A percentile compares a stretch with the other conserved stretches of the same genome.
Evolutionary conservation across 2,888 invertebrate species (phyloP).

Genomic region (Cosmorhoe ocellata): DNA sequence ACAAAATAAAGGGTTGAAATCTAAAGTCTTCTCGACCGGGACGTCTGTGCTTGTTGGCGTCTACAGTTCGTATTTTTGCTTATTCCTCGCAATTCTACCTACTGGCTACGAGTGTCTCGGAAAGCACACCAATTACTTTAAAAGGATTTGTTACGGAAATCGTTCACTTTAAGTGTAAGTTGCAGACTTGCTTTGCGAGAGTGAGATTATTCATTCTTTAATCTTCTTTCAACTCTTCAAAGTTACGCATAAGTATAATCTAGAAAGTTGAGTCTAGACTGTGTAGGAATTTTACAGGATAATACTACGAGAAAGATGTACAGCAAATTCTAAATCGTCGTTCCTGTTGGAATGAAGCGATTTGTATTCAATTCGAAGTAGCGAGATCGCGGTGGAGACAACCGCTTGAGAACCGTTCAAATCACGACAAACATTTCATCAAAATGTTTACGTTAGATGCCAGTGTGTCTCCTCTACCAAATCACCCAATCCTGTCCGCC

Average conservation of each 20-base stretch:
- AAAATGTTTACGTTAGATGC: constrained; percentile 50
- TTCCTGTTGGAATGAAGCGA: neutral
- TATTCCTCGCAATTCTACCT: constrained; percentile 37
- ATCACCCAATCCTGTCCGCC: constrained; percentile 45
- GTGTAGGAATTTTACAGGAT: neutral
- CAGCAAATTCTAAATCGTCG: neutral
- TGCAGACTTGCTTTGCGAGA: constrained; percentile 15
- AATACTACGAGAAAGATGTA: neutral
- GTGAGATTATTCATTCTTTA: constrained; percentile 20
- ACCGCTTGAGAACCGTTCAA: constrained; percentile 32
- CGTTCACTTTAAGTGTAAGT: constrained; percentile 18
- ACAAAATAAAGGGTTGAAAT: constrained; percentile 39
- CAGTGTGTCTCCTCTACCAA: constrained; percentile 34
- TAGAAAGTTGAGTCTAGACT: neutral
- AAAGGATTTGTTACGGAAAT: constrained; percentile 37
- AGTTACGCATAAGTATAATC: neutral
- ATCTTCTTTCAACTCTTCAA: neutral
- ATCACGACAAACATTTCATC: constrained; percentile 45
- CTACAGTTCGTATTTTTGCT: constrained; percentile 39
- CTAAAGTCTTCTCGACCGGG: constrained; percentile 46
- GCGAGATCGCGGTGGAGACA: constrained; percentile 13
- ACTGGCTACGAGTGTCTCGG: constrained; percentile 29
- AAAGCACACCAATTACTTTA: constrained; percentile 37
- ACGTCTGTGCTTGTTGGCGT: constrained; percentile 46
- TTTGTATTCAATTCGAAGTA: constrained; percentile 6